A percentile compares a stretch with the other conserved stretches of the same genome.
phyloP scores from a whole-genome alignment of 2,888 invertebrate genomes.

The Sinohyriopsis cumingii region DNA sequence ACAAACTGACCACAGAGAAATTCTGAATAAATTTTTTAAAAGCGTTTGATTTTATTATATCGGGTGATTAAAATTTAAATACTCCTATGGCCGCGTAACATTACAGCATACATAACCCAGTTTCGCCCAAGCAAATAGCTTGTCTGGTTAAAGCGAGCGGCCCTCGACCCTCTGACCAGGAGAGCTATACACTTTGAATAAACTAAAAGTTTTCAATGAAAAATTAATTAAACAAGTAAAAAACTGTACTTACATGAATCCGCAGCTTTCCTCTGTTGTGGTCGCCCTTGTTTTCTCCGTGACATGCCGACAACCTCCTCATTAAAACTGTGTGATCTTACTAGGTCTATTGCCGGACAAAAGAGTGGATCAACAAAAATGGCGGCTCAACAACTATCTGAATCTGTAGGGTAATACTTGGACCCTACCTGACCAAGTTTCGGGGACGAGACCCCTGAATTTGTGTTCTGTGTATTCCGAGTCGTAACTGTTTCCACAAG shows the following conservation, averaged over 20 bases:
- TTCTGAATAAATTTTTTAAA: no score
- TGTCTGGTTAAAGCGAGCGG: no score
- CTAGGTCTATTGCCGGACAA: conserved; percentile 48
- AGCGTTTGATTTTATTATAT: no score
- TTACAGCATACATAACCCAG: no score
- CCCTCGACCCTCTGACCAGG: no score
- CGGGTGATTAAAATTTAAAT: no score
- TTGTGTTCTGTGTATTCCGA: no score
- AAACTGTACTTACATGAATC: conserved; percentile 67
- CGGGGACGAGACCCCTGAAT: no score
- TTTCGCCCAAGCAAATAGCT: no score
- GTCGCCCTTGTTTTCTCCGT: conserved; percentile 72
- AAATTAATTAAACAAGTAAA: conserved; percentile 35
- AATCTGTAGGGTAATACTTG: conserved; percentile 10
- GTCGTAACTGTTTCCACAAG: no score
- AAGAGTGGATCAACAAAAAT: conserved; percentile 60
- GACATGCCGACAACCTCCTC: conserved; percentile 49
- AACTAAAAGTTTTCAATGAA: not conserved
- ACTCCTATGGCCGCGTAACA: no score
- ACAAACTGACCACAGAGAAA: no score
- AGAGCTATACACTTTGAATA: conserved; percentile 13
- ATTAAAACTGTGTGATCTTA: conserved; percentile 47
- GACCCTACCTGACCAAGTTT: conserved; percentile 6
- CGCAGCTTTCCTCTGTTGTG: conserved; percentile 71
- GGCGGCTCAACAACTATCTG: conserved; percentile 29